Conservation (phyloP, 2,113 vertebrate genomes). For the Callaeas wilsoni region DNA sequence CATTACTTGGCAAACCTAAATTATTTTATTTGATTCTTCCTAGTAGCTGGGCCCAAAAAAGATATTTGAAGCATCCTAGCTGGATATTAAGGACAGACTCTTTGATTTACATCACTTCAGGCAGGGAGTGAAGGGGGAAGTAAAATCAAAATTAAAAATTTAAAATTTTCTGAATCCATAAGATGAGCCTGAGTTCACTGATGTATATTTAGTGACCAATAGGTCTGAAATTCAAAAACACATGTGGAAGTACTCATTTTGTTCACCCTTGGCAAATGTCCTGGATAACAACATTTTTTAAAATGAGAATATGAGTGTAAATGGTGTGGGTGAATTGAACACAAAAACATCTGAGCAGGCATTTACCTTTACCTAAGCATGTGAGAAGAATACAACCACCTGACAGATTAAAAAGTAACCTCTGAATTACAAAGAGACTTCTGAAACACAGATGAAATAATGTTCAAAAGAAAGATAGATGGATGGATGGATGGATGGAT, state of each 20-base stretch:
- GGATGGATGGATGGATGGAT: not conserved
- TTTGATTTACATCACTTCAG: not conserved
- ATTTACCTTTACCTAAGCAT: not conserved
- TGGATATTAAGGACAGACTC: not conserved
- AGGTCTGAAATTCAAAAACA: not conserved
- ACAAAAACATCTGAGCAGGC: not conserved
- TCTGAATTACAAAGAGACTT: not conserved
- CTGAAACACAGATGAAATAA: not conserved
- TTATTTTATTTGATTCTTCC: not conserved
- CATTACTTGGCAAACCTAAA: not conserved
- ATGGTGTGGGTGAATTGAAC: not conserved
- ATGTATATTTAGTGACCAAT: not conserved
- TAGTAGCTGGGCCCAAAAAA: not conserved
- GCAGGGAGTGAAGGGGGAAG: fast-evolving
- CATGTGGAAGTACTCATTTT: fast-evolving
- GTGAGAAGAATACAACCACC: no score
- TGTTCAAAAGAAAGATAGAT: not conserved
- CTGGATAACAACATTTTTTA: not conserved
- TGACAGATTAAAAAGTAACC: not conserved
- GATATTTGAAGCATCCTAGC: not conserved
- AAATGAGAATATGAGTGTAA: not conserved
- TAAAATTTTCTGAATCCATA: not conserved
- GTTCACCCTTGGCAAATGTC: not conserved
- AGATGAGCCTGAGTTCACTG: not conserved
- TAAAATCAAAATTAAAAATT: not conserved